Base-by-base conservation (phyloP, 2,888 invertebrate species). In the Leuctra nigra region DNA sequence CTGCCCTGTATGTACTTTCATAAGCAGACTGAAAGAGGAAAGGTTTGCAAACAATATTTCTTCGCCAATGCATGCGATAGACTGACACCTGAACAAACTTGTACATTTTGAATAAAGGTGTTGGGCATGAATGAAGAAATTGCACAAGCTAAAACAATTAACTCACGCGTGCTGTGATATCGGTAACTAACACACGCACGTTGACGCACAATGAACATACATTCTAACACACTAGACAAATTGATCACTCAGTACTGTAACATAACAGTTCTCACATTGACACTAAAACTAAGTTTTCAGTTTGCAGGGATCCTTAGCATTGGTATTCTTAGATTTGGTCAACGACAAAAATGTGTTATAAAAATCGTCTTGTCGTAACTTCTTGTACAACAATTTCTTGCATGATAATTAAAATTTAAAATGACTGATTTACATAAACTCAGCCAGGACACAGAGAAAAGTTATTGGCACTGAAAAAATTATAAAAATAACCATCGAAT, bases 381-480 rank as follows among this genome's bases (percentile, higher is more conserved):
- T 20, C 41, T 41, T 20, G 11, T 9, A 18, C 41, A 18, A 41
- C 11, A 20, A 41, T 41, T 18, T 18, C 20, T 20, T 41, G 41
- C 20, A 41, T 16, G 20, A 41, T 16, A 41, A 41, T 41, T 16
- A 41, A 29, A 29, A 29, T 18, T 18, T 16, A 20, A 18, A 41
- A 41, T 41, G 16, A 18, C 20, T 41, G 11, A 7, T 29, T 41
- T 11, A 18, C 20, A 16, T 16, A 20, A 41, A 41, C 18, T n/a
- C 47, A 11, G 47, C 47, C 47, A 47, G 24, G 48, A 48, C 48
- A 29, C 29, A 48, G 29, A 20, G 33, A 25, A 33, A 4, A 6
- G 16, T 29, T 4, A 50, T 35, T 35, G 50, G 50, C 33, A 50
- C 35, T 35, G 33, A 33, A 33, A 50, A 50, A 50, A 50, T 50